These are phyloP conservation scores for Diachrysia chrysitis DNA, from an alignment of 2,888 invertebrate species.

Conservation along the genomic window DNA sequence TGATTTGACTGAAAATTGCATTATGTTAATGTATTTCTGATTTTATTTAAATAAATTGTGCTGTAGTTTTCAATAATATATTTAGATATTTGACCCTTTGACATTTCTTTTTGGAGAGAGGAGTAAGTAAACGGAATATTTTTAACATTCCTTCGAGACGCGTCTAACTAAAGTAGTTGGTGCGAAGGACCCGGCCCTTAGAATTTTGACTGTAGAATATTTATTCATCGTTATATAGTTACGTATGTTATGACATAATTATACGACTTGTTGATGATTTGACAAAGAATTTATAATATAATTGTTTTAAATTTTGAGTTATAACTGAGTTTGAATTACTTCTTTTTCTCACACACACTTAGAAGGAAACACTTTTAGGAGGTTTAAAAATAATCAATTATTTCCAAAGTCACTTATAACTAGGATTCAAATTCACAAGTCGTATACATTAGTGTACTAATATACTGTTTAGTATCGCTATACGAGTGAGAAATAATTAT, in stretches of 20 bases:
- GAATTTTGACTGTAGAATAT: conserved; percentile 60
- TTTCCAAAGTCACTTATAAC: too few relatives aligned
- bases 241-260: conserved; percentile 35
- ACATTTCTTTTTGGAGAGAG: too few relatives aligned
- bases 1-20: too few relatives aligned
- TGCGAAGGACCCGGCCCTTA: conserved; percentile 19
- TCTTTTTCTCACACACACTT: too few relatives aligned
- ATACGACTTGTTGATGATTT: conserved; percentile 7
- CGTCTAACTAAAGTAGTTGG: conserved; percentile 3
- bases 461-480: conserved; percentile 51
- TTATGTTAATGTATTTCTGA: too few relatives aligned
- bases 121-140: neutral
- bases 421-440: conserved; percentile 8
- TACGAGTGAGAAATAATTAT: conserved; percentile 56
- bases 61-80: too few relatives aligned
- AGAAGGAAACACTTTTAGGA: too few relatives aligned
- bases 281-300: neutral
- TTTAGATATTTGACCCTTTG: too few relatives aligned
- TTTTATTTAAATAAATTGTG: too few relatives aligned
- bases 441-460: conserved; percentile 19
- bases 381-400: too few relatives aligned
- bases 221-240: conserved; percentile 64
- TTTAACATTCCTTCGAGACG: neutral
- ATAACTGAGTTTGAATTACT: too few relatives aligned
- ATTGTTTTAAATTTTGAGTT: neutral